Conservation (phyloP, 2,888 invertebrate genomes). For the Drosophila prolongata region DNA sequence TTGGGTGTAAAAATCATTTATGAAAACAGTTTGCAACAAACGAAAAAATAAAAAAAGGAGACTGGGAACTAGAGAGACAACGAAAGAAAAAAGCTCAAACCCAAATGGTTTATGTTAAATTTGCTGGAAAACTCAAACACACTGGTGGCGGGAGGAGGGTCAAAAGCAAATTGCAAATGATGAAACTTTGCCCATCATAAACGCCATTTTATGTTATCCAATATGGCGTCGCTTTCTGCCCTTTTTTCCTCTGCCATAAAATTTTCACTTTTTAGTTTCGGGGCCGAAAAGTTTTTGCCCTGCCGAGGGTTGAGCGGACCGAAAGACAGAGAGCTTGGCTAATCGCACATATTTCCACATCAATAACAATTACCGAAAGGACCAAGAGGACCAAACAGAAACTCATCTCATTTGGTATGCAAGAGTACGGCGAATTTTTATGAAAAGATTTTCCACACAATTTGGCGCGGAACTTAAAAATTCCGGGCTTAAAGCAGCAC, state of each 20-base stretch:
- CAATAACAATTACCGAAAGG: slow-evolving; percentile 66
- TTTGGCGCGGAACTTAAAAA: slow-evolving; percentile 42
- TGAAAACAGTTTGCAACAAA: slow-evolving; percentile 54
- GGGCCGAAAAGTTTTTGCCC: slow-evolving; percentile 30
- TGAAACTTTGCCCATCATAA: slow-evolving; percentile 75
- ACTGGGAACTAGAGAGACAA: neutral
- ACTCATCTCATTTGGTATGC: slow-evolving; percentile 61
- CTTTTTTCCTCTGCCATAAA: slow-evolving; percentile 36
- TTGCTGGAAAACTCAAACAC: slow-evolving; percentile 62
- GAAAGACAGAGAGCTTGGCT: slow-evolving; percentile 37
- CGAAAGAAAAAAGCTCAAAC: slow-evolving; percentile 21
- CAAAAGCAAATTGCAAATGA: slow-evolving; percentile 69
- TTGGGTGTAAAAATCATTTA: slow-evolving; percentile 51
- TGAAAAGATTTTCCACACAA: slow-evolving; percentile 59
- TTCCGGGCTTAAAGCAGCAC: slow-evolving; percentile 37
- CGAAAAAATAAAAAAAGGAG: slow-evolving; percentile 3
- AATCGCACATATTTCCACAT: slow-evolving; percentile 71
- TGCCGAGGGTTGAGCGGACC: neutral
- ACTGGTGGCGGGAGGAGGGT: slow-evolving; percentile 35
- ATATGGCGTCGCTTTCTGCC: slow-evolving; percentile 60
- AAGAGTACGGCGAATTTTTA: slow-evolving; percentile 17
- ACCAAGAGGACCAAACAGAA: slow-evolving; percentile 17
- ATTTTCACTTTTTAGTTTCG: slow-evolving; percentile 70
- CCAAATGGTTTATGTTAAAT: slow-evolving; percentile 64
- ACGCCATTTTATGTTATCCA: slow-evolving; percentile 74